These are phyloP conservation scores for Anas platyrhynchos DNA, from an alignment of 2,113 vertebrate species.

Conservation along the genomic window DNA sequence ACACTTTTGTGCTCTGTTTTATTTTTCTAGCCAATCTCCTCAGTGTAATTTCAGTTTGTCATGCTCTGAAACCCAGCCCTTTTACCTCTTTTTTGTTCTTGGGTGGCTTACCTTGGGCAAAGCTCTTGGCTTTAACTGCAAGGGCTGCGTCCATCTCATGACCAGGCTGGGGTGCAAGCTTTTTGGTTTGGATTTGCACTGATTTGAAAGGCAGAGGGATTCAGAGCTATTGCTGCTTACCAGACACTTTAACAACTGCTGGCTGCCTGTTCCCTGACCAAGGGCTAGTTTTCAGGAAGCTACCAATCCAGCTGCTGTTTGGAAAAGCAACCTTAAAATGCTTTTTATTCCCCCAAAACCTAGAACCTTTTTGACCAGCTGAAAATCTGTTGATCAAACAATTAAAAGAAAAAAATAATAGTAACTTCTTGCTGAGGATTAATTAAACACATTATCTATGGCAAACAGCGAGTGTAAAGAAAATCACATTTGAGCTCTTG, in stretches of 20 bases:
- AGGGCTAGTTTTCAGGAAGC: neutral
- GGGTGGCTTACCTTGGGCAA: neutral
- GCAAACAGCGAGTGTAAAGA: neutral
- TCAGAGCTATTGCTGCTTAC: neutral
- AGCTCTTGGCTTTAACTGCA: neutral
- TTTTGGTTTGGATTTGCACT: neutral
- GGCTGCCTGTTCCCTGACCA: neutral
- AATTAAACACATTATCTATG: neutral
- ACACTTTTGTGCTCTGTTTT: rapidly evolving
- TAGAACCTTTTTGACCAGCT: neutral
- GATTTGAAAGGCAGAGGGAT: neutral
- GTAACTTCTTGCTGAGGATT: neutral
- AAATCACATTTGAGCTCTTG: neutral
- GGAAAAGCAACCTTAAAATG: neutral
- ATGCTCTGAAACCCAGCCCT: neutral
- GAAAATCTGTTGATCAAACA: neutral
- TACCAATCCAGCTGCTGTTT: neutral
- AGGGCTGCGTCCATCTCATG: neutral
- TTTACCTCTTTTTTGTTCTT: neutral
- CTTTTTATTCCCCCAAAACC: neutral
- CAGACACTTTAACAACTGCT: neutral
- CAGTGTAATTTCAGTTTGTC: neutral
- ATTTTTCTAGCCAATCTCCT: rapidly evolving
- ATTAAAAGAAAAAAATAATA: neutral
- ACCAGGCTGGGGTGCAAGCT: neutral